These are phyloP conservation scores for Setipinna tenuifilis DNA, from an alignment of 2,797 vertebrate species.

Conservation along the genomic window DNA sequence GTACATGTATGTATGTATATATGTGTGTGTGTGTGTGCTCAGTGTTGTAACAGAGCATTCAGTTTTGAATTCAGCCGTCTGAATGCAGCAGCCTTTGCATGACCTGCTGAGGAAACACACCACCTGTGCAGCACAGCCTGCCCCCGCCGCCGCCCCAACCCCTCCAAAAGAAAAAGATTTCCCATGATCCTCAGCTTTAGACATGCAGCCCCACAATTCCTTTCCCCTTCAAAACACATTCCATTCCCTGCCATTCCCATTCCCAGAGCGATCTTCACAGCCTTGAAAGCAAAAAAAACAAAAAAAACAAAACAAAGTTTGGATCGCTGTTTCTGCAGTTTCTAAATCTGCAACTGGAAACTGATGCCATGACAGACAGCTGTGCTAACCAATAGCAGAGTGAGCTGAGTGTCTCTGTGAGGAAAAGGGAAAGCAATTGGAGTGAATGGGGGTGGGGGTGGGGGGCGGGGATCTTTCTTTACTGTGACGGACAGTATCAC, in stretches of 20 bases:
- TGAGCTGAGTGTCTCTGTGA: slow-evolving; percentile 50
- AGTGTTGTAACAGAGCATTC: background rate
- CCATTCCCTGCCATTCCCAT: slow-evolving; percentile 47
- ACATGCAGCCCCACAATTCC: background rate
- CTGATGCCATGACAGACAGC: slow-evolving; percentile 68
- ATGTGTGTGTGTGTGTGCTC: background rate
- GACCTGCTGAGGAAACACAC: background rate
- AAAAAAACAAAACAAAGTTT: background rate
- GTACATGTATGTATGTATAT: background rate
- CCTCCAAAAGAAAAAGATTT: background rate
- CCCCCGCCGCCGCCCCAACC: no score
- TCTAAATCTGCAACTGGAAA: slow-evolving; percentile 71
- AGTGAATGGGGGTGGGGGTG: slow-evolving; percentile 37
- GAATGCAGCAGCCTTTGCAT: background rate
- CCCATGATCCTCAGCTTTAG: slow-evolving; percentile 9
- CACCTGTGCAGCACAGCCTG: background rate
- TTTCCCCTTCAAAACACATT: background rate
- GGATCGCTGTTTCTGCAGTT: slow-evolving; percentile 67
- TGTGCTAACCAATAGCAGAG: slow-evolving; percentile 48
- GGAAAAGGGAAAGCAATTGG: background rate
- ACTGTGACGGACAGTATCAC: slow-evolving; percentile 39
- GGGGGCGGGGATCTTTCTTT: no score
- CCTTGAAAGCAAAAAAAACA: slow-evolving; percentile 62
- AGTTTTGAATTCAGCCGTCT: background rate
- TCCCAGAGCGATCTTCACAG: slow-evolving; percentile 54